Conservation (phyloP, 2,113 vertebrate genomes). For the Halcyon senegalensis region DNA sequence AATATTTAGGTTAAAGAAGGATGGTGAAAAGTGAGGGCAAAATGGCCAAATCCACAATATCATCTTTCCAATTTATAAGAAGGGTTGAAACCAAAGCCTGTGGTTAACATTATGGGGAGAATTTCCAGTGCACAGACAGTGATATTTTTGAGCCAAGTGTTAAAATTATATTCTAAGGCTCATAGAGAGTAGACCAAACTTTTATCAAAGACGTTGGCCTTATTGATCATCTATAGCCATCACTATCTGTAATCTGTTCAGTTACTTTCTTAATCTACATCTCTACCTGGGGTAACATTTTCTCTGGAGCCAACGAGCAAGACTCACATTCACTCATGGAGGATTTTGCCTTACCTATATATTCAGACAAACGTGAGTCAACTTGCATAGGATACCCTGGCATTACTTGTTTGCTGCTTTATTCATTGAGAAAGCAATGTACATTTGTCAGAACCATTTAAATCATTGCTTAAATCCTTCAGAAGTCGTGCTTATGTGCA, state of each 20-base stretch:
- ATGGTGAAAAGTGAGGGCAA: neutral
- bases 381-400: neutral
- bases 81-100: neutral
- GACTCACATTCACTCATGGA: neutral
- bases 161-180: neutral
- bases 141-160: neutral
- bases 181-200: neutral
- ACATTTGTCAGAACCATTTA: conserved; percentile 3
- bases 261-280: neutral
- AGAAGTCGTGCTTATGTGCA: neutral
- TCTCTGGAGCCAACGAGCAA: neutral
- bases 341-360: neutral
- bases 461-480: neutral
- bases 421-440: neutral
- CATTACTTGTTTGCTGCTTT: neutral
- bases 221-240: neutral
- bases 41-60: neutral
- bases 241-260: neutral
- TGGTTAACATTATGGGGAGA: neutral
- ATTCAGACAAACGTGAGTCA: neutral
- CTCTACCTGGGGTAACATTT: neutral
- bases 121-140: neutral
- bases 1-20: neutral
- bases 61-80: neutral
- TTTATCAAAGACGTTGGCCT: neutral